phyloP scores from a whole-genome alignment of 1,140 invertebrate species.

The Lepidurus couesii region DNA sequence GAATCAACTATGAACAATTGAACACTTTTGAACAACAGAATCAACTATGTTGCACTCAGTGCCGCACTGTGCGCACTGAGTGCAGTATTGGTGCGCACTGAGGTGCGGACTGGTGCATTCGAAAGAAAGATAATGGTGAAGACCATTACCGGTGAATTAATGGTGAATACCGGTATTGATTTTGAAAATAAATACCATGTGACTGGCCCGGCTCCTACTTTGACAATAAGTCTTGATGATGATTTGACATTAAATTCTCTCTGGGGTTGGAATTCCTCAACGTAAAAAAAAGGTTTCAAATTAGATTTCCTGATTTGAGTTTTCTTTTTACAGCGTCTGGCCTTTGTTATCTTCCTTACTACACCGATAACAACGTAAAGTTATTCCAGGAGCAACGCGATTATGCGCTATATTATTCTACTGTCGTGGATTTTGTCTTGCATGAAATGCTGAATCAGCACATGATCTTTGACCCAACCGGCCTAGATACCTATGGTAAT shows the following conservation, averaged over 20 bases:
- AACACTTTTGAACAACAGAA: too few species aligned
- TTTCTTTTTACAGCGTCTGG: conserved; percentile 3
- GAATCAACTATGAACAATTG: too few species aligned
- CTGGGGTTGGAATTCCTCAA: conserved; percentile 49
- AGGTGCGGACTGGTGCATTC: too few species aligned
- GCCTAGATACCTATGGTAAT: conserved; percentile 45
- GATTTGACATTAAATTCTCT: conserved; percentile 45
- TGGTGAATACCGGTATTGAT: conserved; percentile 44
- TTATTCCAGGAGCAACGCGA: conserved; percentile 51
- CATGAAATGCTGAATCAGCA: conserved; percentile 50
- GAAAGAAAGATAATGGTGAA: too few species aligned
- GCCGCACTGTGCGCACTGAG: too few species aligned
- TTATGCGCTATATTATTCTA: conserved; percentile 49
- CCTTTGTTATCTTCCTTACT: conserved; percentile 49
- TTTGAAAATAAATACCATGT: conserved; percentile 49
- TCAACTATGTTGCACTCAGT: too few species aligned
- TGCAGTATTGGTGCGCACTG: too few species aligned
- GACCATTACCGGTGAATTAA: too few species aligned
- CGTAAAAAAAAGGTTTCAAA: conserved; percentile 41
- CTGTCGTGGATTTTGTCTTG: conserved; percentile 49
- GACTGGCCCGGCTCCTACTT: conserved; percentile 47
- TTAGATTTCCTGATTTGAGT: conserved; percentile 13
- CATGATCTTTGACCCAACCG: conserved; percentile 43
- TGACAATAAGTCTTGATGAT: conserved; percentile 45
- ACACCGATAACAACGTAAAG: conserved; percentile 51